Base-by-base conservation (phyloP, 2,797 vertebrate species). In the Sternotherus odoratus region DNA sequence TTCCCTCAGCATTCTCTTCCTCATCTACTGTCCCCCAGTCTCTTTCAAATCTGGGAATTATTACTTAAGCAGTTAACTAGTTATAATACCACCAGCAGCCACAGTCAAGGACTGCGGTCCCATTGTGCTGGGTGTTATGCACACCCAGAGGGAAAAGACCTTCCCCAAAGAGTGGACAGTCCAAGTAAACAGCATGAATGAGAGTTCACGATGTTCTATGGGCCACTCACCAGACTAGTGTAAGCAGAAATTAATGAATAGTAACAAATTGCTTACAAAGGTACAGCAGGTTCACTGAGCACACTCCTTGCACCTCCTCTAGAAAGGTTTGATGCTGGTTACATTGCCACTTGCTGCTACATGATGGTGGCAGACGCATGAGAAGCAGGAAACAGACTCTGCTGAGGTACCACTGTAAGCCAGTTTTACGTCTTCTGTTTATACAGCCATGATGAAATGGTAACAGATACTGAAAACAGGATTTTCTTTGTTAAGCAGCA, bases 381-480 rank as follows among this genome's bases (percentile, higher is more conserved):
- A 85, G 9, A 28, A 66, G 48, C 63, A 28, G 1, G 57, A n/a
- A 49, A 53, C 75, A 87, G 46, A 87, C 2, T 8, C 2, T 19
- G 63, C 33, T 16, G 60, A 93, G 83, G 54, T 94, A 95, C 94
- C 88, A 92, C 77, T 90, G 88, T 92, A 83, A 91, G 28, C 77
- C 78, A 91, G 86, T 92, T 95, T 95, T 81, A 89, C 94, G 86
- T 79, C 95, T 96, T 80, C 94, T 92, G 88, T 95, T 84, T 87
- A 3, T 0, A 81, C 87, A 48, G 93, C 87, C 60, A 56, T 91
- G 91, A 92, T 94, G 85, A 91, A 95, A 93, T 10, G 72, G 43
- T 13, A 15, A 30, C 86, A 86, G 63, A 91, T 84, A 74, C 21
- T 53, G 53, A 53, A 53, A 53, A 53, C 80, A 50, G 86, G 78